Evolutionary conservation across 2,888 invertebrate species (phyloP).

Genomic region (Zele albiditarsus): DNA sequence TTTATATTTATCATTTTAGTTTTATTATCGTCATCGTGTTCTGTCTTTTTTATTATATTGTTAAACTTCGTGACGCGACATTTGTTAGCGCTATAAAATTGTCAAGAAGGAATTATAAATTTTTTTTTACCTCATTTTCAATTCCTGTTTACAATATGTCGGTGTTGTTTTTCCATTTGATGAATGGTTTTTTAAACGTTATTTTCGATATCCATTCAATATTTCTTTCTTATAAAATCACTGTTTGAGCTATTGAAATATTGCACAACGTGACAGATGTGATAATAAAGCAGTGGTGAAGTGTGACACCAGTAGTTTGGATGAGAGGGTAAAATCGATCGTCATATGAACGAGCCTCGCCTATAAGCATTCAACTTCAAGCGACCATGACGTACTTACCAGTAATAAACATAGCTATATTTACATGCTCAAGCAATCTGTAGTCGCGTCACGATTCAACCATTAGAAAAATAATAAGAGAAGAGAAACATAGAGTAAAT

Average conservation of each 20-base stretch:
- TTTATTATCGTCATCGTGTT: background rate
- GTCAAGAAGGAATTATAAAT: background rate
- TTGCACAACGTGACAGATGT: slow-evolving; percentile 3
- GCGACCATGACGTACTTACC: slow-evolving; percentile 15
- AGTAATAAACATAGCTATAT: background rate
- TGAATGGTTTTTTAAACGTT: background rate
- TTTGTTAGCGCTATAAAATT: slow-evolving; percentile 46
- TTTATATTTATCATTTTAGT: slow-evolving; percentile 19
- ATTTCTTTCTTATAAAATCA: slow-evolving; percentile 17
- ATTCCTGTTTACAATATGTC: background rate
- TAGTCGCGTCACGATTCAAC: background rate
- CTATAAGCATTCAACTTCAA: slow-evolving; percentile 17
- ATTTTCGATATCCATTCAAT: slow-evolving; percentile 15
- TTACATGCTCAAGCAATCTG: background rate
- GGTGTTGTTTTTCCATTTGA: background rate
- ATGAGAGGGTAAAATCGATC: slow-evolving; percentile 18
- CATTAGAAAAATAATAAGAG: background rate
- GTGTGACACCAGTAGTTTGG: background rate
- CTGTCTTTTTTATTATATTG: background rate
- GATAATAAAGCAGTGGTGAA: slow-evolving; percentile 27
- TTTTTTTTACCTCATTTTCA: background rate
- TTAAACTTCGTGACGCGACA: slow-evolving; percentile 45
- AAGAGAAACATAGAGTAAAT: background rate
- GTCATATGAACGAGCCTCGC: slow-evolving; percentile 11
- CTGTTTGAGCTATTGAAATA: slow-evolving; percentile 12